Evolutionary conservation across 2,888 invertebrate species (phyloP).

Genomic region (Fragum fragum): DNA sequence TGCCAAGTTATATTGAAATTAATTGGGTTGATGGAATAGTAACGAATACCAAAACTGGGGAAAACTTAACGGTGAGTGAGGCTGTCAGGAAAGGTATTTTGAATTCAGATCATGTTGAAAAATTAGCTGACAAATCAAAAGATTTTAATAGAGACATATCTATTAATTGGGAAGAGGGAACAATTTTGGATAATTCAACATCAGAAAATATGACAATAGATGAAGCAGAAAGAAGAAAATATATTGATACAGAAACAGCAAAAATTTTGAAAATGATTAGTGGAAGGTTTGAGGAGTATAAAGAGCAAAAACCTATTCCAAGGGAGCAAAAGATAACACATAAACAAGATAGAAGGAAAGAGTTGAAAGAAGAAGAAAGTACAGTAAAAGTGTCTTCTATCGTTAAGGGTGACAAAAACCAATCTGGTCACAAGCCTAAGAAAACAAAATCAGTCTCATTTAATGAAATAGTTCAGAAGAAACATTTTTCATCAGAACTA

Average conservation of each 20-base stretch:
- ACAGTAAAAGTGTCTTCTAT: background rate
- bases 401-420: slow-evolving; percentile 31
- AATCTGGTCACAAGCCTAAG: background rate
- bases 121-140: slow-evolving; percentile 82
- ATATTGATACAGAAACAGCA: slow-evolving; percentile 78
- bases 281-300: slow-evolving; percentile 38
- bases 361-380: slow-evolving; percentile 40
- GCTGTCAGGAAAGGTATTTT: slow-evolving; percentile 89
- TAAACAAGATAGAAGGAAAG: slow-evolving; percentile 21
- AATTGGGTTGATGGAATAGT: slow-evolving; percentile 80
- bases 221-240: slow-evolving; percentile 89
- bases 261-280: slow-evolving; percentile 69
- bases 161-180: slow-evolving; percentile 92
- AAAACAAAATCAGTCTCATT: slow-evolving; percentile 22
- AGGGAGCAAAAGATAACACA: background rate
- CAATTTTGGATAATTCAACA: slow-evolving; percentile 87
- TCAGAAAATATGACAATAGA: slow-evolving; percentile 93
- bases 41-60: slow-evolving; percentile 90
- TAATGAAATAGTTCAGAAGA: slow-evolving; percentile 49
- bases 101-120: slow-evolving; percentile 91
- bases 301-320: background rate
- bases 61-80: slow-evolving; percentile 93
- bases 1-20: slow-evolving; percentile 72
- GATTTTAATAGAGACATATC: slow-evolving; percentile 72
- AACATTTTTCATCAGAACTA: slow-evolving; percentile 62